Base-by-base conservation (phyloP, 2,797 vertebrate genomes). In the Botia kubotai region DNA sequence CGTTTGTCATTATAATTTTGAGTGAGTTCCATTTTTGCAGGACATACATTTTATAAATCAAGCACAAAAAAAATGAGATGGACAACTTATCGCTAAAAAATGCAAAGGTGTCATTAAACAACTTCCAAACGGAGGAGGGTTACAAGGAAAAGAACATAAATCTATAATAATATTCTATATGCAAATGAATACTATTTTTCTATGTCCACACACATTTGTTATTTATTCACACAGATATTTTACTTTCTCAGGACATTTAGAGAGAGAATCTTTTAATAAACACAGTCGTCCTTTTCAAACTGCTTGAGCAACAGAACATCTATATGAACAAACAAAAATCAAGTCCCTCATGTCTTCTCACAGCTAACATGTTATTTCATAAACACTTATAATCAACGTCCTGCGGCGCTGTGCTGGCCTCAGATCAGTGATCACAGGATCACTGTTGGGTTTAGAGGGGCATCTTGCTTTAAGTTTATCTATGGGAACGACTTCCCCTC, bases 1-100 rank as follows among this genome's bases (percentile, higher is more conserved):
- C 76, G 83, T 87, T 74, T 58, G 79, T 57, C 33, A 83, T 84
- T 82, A 63, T 79, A 84, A 84, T 87, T 84, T 79, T 83, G 78
- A 52, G 57, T 69, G 69, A 66, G 69, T 23, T 81, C 11, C 39
- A 46, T 80, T 72, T 79, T 63, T 12, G 43, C 43, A 17, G 29
- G 58, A 29, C 26, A 72, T 52, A 72, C 65, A 79, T 19, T 65
- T 72, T 72, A 73, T 57, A 57, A 73, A 79, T 79, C 46, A 62
- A 71, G 46, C 43, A 79, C 63, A 46, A 8, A 33, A 79, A 72
- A 26, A 43, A 67, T 48, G 23, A 29, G 10, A 21, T 6, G 3
- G 46, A 60, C 60, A 66, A 55, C 69, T 67, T 73, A 52, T 26
- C 26, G 14, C 68, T 52, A 71, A 55, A 72, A 65, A 75, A 79